Evolutionary conservation across 2,797 vertebrate genomes (phyloP).

Genomic region (Cetoscarus ocellatus): DNA sequence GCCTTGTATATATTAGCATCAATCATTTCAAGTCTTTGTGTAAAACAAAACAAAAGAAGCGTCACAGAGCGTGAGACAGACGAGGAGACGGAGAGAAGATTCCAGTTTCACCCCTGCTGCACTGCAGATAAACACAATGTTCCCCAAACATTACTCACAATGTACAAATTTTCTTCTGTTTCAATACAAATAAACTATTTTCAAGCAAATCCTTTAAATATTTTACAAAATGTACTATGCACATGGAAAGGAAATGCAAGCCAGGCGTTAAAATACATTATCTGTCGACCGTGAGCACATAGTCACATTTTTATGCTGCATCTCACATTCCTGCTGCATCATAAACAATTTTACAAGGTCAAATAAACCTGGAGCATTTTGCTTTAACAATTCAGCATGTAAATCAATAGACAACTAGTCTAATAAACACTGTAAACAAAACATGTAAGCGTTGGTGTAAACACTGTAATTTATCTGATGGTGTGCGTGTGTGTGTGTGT

Average conservation of each 20-base stretch:
- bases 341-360: slow-evolving; percentile 64
- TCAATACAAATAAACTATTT: slow-evolving; percentile 55
- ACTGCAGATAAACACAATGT: slow-evolving; percentile 47
- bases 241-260: slow-evolving; percentile 64
- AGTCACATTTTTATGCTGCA: slow-evolving; percentile 37
- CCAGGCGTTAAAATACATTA: slow-evolving; percentile 59
- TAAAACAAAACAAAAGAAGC: slow-evolving; percentile 67
- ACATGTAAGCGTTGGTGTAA: slow-evolving; percentile 70
- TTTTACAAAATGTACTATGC: slow-evolving; percentile 67
- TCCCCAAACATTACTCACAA: slow-evolving; percentile 40
- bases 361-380: slow-evolving; percentile 46
- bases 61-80: slow-evolving; percentile 55
- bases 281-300: slow-evolving; percentile 39
- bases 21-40: slow-evolving; percentile 83
- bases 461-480: slow-evolving; percentile 61
- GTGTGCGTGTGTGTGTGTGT: slow-evolving; percentile 27
- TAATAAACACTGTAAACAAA: slow-evolving; percentile 82
- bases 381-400: slow-evolving; percentile 52
- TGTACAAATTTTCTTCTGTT: slow-evolving; percentile 67
- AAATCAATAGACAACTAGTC: slow-evolving; percentile 59
- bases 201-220: slow-evolving; percentile 74
- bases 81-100: slow-evolving; percentile 47
- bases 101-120: slow-evolving; percentile 78
- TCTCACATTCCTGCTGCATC: slow-evolving; percentile 58
- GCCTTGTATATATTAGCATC: slow-evolving; percentile 79